Conservation (phyloP, 2,113 vertebrate species). For the Entomyzon cyanotis region DNA sequence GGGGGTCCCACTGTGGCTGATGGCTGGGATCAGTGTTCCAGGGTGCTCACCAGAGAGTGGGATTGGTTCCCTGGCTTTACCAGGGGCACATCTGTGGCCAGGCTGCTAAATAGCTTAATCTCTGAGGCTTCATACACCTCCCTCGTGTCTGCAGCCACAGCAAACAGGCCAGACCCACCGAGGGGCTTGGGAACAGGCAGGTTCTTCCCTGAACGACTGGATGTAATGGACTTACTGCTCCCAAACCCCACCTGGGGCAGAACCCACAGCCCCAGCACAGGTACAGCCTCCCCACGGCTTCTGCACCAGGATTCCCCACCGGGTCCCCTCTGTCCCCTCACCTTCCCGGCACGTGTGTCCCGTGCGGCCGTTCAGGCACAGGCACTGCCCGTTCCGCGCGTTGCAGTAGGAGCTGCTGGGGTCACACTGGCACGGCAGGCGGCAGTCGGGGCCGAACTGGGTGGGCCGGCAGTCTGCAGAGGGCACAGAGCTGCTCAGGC, state of each 20-base stretch:
- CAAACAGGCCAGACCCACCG: not conserved
- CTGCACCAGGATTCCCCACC: too few species aligned
- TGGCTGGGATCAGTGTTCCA: fast-evolving
- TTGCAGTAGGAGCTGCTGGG: slow-evolving; percentile 76
- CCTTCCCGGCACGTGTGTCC: slow-evolving; percentile 86
- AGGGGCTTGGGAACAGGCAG: not conserved
- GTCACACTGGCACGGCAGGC: slow-evolving; percentile 80
- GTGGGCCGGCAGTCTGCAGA: slow-evolving; percentile 77
- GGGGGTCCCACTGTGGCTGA: fast-evolving
- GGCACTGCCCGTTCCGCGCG: slow-evolving; percentile 80
- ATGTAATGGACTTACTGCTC: fast-evolving
- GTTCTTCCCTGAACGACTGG: fast-evolving
- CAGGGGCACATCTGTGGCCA: not conserved
- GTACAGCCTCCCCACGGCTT: fast-evolving
- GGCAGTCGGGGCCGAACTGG: slow-evolving; percentile 83
- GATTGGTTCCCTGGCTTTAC: not conserved
- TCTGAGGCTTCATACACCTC: not conserved
- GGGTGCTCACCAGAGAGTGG: not conserved
- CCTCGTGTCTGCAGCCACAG: not conserved
- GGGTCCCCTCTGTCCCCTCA: slow-evolving; percentile 51
- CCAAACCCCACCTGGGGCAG: not conserved
- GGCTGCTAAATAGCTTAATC: not conserved
- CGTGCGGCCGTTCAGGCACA: slow-evolving; percentile 75
- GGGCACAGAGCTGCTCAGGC: not conserved
- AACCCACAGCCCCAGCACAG: fast-evolving